Evolutionary conservation across 2,113 vertebrate genomes (phyloP).

Genomic region (Heliornis fulica): DNA sequence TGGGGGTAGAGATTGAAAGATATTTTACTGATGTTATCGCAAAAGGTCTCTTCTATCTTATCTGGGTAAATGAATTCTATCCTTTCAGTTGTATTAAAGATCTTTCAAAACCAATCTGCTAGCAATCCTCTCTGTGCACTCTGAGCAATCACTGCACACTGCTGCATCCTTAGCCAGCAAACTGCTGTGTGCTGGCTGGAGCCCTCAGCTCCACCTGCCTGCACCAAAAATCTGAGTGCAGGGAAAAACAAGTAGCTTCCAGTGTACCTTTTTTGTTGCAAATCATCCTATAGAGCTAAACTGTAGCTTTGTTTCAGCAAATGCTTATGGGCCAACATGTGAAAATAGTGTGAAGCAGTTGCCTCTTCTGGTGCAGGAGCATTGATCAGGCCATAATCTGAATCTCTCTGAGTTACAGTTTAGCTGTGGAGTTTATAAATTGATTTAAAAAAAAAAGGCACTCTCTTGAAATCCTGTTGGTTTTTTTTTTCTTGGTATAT

Average conservation of each 20-base stretch:
- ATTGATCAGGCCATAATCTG: neutral
- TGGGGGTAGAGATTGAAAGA: neutral
- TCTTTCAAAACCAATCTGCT: neutral
- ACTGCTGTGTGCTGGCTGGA: neutral
- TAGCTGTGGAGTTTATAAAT: neutral
- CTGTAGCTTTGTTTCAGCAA: neutral
- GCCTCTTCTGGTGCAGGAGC: neutral
- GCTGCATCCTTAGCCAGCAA: constrained; percentile 22
- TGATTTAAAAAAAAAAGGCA: neutral
- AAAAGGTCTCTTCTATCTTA: neutral
- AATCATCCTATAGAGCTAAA: neutral
- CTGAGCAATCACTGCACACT: neutral
- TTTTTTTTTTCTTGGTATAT: neutral
- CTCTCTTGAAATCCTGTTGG: accelerated
- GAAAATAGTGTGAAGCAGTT: neutral
- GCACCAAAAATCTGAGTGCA: neutral
- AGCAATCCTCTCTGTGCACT: neutral
- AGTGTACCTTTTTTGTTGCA: neutral
- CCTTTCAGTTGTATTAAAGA: neutral
- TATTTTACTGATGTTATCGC: neutral
- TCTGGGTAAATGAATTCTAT: neutral
- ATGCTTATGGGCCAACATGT: neutral
- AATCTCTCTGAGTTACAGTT: neutral
- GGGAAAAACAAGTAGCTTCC: neutral
- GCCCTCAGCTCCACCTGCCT: constrained; percentile 33